phyloP scores from a whole-genome alignment of 2,797 vertebrate species.

The Gymnopithys bicolor region DNA sequence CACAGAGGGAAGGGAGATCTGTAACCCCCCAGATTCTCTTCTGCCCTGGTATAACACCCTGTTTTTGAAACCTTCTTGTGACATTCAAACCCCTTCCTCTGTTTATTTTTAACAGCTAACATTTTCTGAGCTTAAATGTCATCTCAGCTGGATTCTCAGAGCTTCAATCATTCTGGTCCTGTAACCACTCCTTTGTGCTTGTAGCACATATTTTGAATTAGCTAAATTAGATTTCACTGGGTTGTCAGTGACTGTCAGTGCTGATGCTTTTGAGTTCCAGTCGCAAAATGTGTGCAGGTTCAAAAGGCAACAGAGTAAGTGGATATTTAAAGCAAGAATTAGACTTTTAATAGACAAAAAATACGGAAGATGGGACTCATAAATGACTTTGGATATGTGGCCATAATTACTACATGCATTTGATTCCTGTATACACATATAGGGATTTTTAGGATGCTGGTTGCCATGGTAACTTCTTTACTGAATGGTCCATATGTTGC shows the following conservation, averaged over 20 bases:
- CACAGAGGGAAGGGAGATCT: not conserved
- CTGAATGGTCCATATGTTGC: conserved; percentile 63
- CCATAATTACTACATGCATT: conserved; percentile 34
- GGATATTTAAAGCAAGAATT: not conserved
- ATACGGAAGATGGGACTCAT: not conserved
- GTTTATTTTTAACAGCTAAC: conserved; percentile 22
- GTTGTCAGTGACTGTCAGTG: not conserved
- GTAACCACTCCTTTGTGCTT: not conserved
- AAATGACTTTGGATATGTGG: not conserved
- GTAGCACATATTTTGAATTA: conserved; percentile 17
- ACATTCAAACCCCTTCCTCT: not conserved
- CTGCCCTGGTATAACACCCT: not conserved
- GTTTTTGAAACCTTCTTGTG: not conserved
- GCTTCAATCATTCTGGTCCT: not conserved
- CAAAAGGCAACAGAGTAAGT: not conserved
- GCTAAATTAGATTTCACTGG: conserved; percentile 2
- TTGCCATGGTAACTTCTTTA: conserved; percentile 66
- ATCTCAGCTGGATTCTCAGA: not conserved
- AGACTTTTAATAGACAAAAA: not conserved
- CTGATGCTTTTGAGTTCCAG: not conserved
- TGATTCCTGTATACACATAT: conserved; percentile 16
- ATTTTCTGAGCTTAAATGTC: conserved; percentile 12
- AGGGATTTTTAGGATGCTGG: conserved; percentile 41
- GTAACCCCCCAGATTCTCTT: not conserved
- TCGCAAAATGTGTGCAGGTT: not conserved